Conservation (phyloP, 2,797 vertebrate species). For the Pygocentrus nattereri region DNA sequence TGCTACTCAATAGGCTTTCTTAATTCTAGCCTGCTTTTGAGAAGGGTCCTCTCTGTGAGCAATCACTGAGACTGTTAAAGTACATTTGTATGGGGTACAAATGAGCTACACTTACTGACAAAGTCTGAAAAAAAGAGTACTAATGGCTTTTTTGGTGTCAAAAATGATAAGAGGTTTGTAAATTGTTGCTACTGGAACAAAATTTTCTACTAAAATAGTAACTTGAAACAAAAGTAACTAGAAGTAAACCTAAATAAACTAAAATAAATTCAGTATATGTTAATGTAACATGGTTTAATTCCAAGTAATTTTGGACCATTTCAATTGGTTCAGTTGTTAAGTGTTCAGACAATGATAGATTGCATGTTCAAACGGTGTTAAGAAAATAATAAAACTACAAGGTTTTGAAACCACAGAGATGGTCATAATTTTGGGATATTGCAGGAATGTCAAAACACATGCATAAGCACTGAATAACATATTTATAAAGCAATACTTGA, state of each 20-base stretch:
- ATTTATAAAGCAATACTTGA: too few relatives aligned
- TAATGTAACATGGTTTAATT: neutral
- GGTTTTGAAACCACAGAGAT: neutral
- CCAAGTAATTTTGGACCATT: neutral
- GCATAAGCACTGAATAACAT: too few relatives aligned
- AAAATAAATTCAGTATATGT: too few relatives aligned
- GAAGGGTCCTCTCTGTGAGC: constrained; percentile 1
- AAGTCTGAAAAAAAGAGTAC: too few relatives aligned
- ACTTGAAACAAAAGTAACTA: too few relatives aligned
- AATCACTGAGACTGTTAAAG: neutral
- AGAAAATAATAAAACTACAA: neutral
- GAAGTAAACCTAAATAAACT: too few relatives aligned
- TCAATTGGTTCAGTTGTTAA: neutral
- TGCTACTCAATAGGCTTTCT: constrained; percentile 30
- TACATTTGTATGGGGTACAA: neutral
- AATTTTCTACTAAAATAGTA: too few relatives aligned
- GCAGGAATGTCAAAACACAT: too few relatives aligned
- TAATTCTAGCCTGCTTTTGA: constrained; percentile 30
- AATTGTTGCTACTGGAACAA: too few relatives aligned
- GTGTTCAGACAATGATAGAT: neutral
- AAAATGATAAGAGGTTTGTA: too few relatives aligned
- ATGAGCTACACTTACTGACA: neutral
- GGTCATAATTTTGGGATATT: too few relatives aligned
- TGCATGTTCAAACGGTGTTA: neutral
- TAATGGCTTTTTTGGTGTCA: too few relatives aligned